A percentile compares a stretch with the other conserved stretches of the same genome.
Evolutionary conservation across 2,888 invertebrate genomes (phyloP).

Genomic region (Coenonympha arcania): DNA sequence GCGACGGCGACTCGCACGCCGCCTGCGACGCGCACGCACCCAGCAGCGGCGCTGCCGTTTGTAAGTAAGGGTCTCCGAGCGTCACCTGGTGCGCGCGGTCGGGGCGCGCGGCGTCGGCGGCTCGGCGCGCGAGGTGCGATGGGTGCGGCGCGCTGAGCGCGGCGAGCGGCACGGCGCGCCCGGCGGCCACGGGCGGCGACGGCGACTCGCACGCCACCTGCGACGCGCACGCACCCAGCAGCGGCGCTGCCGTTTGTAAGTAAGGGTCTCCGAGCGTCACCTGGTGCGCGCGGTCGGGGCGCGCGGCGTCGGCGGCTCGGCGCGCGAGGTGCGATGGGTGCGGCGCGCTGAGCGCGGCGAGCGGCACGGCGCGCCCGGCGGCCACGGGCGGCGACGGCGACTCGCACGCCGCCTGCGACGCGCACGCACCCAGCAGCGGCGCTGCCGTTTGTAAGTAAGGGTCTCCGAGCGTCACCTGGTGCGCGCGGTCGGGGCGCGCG

Average conservation of each 20-base stretch:
- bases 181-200: constrained; percentile 23
- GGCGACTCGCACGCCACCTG: constrained; percentile 16
- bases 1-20: constrained; percentile 20
- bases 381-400: constrained; percentile 23
- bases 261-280: neutral
- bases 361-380: constrained; percentile 32
- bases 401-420: constrained; percentile 8
- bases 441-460: constrained; percentile 35
- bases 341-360: constrained; percentile 26
- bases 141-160: constrained; percentile 15
- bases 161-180: constrained; percentile 34
- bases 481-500: constrained; percentile 29
- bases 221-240: constrained; percentile 24
- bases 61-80: neutral
- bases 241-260: constrained; percentile 38
- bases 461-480: neutral
- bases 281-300: constrained; percentile 22
- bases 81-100: constrained; percentile 10
- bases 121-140: constrained; percentile 7
- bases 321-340: constrained; percentile 9
- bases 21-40: constrained; percentile 18
- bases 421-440: constrained; percentile 30
- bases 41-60: constrained; percentile 40
- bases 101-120: constrained; percentile 31
- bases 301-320: constrained; percentile 28